Evolutionary conservation across 1,140 invertebrate genomes (phyloP).

Genomic region (Trichogramma pretiosum): DNA sequence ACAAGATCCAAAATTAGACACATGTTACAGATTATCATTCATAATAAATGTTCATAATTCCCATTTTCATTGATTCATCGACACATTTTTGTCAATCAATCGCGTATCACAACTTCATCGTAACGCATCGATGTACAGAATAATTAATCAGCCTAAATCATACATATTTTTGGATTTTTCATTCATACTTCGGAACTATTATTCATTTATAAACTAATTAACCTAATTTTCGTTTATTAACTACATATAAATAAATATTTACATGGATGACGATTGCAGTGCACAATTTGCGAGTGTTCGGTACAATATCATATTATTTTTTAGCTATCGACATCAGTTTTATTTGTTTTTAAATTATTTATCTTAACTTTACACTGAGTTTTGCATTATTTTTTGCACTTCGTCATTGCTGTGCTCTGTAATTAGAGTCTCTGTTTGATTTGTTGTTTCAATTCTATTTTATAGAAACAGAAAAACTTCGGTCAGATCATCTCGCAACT

Average conservation of each 20-base stretch:
- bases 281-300: slow-evolving; percentile 2
- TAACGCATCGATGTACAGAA: too few species aligned
- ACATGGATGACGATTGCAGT: slow-evolving; percentile 21
- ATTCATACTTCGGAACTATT: slow-evolving; percentile 16
- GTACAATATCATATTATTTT: slow-evolving; percentile 11
- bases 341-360: background rate
- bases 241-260: slow-evolving; percentile 21
- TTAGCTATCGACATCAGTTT: background rate
- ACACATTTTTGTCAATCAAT: slow-evolving; percentile 14
- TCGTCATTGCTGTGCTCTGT: background rate
- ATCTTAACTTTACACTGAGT: background rate
- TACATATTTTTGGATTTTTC: slow-evolving; percentile 20
- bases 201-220: slow-evolving; percentile 15
- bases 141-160: too few species aligned
- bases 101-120: slow-evolving; percentile 26
- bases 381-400: background rate
- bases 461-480: slow-evolving; percentile 7
- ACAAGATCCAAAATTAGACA: slow-evolving; percentile 32
- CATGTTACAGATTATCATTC: slow-evolving; percentile 25
- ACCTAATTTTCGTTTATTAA: slow-evolving; percentile 12
- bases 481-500: slow-evolving; percentile 9
- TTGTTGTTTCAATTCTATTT: background rate
- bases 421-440: slow-evolving; percentile 7
- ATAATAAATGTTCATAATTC: slow-evolving; percentile 8
- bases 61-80: slow-evolving; percentile 15